Percentiles rank a stretch among this genome's conserved stretches.
Conservation (phyloP, 2,888 invertebrate genomes). For the Spisula subtruncata region DNA sequence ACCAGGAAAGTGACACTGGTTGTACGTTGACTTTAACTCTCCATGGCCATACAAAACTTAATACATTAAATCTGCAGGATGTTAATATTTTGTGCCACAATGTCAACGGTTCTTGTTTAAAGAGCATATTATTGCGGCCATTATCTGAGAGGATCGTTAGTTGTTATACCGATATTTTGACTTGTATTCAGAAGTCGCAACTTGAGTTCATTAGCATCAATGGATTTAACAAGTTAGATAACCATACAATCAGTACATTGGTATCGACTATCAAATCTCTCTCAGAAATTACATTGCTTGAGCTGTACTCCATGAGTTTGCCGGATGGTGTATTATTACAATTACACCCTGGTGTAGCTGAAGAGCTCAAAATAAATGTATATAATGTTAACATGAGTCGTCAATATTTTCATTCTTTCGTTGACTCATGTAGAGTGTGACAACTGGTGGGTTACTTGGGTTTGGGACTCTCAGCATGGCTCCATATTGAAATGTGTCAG, state of each 20-base stretch:
- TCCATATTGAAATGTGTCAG: too few relatives aligned
- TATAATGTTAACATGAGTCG: neutral
- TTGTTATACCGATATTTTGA: neutral
- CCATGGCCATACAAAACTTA: neutral
- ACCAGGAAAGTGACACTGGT: neutral
- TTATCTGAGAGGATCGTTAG: neutral
- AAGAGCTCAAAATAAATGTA: neutral
- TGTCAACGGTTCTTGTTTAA: neutral
- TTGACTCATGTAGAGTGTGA: too few relatives aligned
- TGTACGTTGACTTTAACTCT: neutral
- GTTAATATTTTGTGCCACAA: neutral
- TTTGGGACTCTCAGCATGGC: too few relatives aligned
- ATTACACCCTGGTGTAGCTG: neutral
- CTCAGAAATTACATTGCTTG: neutral
- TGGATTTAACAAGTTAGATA: neutral
- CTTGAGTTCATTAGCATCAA: neutral
- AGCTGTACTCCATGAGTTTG: neutral
- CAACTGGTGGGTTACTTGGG: too few relatives aligned
- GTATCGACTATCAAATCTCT: neutral
- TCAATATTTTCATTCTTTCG: neutral
- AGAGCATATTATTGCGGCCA: neutral
- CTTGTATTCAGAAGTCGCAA: neutral
- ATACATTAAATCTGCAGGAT: neutral
- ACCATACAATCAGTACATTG: neutral
- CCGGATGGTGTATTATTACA: neutral